A percentile compares a stretch with the other conserved stretches of the same genome.
Evolutionary conservation across 2,888 invertebrate genomes (phyloP).

Genomic region (Sinohyriopsis cumingii): DNA sequence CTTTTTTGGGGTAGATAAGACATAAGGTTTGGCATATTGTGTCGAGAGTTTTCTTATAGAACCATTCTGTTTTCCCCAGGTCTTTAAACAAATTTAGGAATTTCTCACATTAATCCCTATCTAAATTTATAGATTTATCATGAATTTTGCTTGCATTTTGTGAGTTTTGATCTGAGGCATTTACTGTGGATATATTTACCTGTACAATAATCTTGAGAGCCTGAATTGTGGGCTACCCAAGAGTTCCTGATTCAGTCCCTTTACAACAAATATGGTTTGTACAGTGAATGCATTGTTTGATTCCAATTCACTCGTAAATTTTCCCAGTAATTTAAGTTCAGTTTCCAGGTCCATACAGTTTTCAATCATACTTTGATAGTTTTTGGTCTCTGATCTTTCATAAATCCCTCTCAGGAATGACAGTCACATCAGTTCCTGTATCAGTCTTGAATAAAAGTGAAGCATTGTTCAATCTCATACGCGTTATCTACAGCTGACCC

Average conservation of each 20-base stretch:
- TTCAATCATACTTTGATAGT: neutral
- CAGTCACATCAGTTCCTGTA: too few relatives aligned
- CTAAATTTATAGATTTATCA: too few relatives aligned
- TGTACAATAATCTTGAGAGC: conserved; percentile 7
- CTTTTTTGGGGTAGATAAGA: conserved; percentile 49
- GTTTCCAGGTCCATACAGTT: conserved; percentile 15
- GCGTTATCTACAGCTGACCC: too few relatives aligned
- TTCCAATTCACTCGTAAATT: conserved; percentile 2
- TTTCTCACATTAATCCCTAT: neutral
- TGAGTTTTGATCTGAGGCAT: too few relatives aligned
- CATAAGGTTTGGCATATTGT: conserved; percentile 49
- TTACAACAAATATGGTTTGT: conserved; percentile 16
- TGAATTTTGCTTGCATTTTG: too few relatives aligned
- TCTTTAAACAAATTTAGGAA: conserved; percentile 19
- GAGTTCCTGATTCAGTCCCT: conserved; percentile 10
- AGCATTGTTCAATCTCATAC: too few relatives aligned
- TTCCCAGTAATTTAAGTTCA: conserved; percentile 11
- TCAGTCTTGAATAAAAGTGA: too few relatives aligned
- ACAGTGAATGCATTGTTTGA: neutral
- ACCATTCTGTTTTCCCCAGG: conserved; percentile 23
- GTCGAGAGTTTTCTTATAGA: conserved; percentile 20
- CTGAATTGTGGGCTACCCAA: conserved; percentile 24
- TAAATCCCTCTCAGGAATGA: too few relatives aligned
- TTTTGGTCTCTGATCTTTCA: neutral
- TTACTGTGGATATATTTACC: neutral